These are phyloP conservation scores for Hoplias malabaricus DNA, from an alignment of 2,113 vertebrate species.

Conservation along the genomic window DNA sequence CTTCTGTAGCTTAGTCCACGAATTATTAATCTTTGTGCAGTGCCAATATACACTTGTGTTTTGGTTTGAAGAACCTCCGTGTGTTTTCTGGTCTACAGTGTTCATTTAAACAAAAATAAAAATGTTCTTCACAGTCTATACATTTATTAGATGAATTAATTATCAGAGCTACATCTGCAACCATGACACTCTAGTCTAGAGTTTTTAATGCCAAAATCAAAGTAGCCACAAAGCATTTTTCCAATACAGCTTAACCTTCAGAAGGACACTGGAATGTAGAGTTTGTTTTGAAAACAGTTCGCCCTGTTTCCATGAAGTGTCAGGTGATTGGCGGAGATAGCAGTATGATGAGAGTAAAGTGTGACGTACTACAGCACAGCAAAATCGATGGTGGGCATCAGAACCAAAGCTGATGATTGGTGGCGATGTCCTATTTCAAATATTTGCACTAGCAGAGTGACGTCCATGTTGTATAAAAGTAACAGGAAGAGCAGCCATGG, in stretches of 20 bases:
- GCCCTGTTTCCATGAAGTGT: not conserved
- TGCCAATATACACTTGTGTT: no score
- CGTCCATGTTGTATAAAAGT: constrained; percentile 33
- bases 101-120: no score
- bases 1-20: not conserved
- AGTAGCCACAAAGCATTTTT: not conserved
- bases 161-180: not conserved
- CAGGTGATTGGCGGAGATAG: constrained; percentile 25
- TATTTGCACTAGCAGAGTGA: constrained; percentile 50
- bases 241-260: not conserved
- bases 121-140: no score
- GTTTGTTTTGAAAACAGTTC: constrained; percentile 16
- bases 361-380: constrained; percentile 30
- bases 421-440: constrained; percentile 43
- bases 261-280: not conserved
- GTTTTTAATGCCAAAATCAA: not conserved
- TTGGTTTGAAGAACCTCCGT: no score
- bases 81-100: no score
- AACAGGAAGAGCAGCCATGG: constrained; percentile 11
- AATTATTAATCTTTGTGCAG: no score
- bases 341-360: constrained; percentile 28
- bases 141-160: not conserved
- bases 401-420: constrained; percentile 39
- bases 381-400: constrained; percentile 44
- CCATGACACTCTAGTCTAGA: not conserved